Conservation (phyloP, 1,140 invertebrate genomes). For the Ceratoteleas bidentatus region DNA sequence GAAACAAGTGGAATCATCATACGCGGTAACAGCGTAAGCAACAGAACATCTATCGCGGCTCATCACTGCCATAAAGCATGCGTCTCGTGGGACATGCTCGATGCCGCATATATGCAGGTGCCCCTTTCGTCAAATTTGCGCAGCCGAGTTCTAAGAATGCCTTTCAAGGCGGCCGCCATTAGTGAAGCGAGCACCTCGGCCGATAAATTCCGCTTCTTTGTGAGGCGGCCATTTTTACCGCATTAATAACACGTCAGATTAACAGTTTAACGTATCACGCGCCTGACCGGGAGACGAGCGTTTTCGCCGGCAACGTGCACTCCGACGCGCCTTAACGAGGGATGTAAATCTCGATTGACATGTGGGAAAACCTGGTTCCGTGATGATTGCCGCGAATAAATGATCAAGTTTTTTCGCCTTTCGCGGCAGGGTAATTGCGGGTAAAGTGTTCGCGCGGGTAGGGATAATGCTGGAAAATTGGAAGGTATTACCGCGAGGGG, state of each 20-base stretch:
- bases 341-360: slow-evolving; percentile 57
- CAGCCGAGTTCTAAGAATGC: slow-evolving; percentile 57
- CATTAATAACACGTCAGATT: slow-evolving; percentile 65
- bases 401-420: too few species aligned
- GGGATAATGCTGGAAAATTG: too few species aligned
- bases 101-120: slow-evolving; percentile 57
- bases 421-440: too few species aligned
- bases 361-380: slow-evolving; percentile 13
- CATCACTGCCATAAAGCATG: slow-evolving; percentile 61
- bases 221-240: slow-evolving; percentile 56
- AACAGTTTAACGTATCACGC: slow-evolving; percentile 54
- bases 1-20: slow-evolving; percentile 60
- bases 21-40: slow-evolving; percentile 44
- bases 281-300: slow-evolving; percentile 24
- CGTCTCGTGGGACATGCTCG: slow-evolving; percentile 55
- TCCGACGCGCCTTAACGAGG: slow-evolving; percentile 38
- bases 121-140: slow-evolving; percentile 64
- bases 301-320: slow-evolving; percentile 36
- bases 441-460: too few species aligned
- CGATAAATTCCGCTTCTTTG: slow-evolving; percentile 62
- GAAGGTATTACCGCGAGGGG: too few species aligned
- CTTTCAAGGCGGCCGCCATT: slow-evolving; percentile 54
- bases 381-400: slow-evolving; percentile 4
- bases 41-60: slow-evolving; percentile 51
- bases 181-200: slow-evolving; percentile 24